These are phyloP conservation scores for Augochlorella aurata DNA, from an alignment of 2,888 invertebrate genomes.

Conservation along the genomic window DNA sequence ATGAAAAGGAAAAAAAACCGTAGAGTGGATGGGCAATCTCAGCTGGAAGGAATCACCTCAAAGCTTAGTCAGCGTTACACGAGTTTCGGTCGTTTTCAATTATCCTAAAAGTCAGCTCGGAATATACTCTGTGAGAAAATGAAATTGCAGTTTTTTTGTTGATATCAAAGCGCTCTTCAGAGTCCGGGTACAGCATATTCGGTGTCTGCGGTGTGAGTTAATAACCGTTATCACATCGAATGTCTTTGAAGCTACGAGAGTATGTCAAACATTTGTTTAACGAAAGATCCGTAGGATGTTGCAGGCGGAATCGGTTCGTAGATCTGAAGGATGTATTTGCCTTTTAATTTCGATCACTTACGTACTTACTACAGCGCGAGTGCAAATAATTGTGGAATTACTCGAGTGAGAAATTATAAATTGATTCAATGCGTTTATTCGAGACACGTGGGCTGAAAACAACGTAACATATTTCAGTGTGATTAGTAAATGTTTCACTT, in stretches of 20 bases:
- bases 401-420: too few relatives aligned
- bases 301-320: too few relatives aligned
- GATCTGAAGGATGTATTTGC: too few relatives aligned
- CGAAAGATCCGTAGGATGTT: too few relatives aligned
- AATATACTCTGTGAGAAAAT: slow-evolving; percentile 37
- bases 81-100: slow-evolving; percentile 55
- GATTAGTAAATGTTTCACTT: too few relatives aligned
- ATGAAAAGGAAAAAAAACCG: background rate
- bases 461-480: too few relatives aligned
- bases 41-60: slow-evolving; percentile 44
- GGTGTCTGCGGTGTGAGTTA: background rate
- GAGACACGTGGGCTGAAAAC: too few relatives aligned
- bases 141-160: slow-evolving; percentile 45
- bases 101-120: slow-evolving; percentile 54
- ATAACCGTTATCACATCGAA: background rate
- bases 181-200: background rate
- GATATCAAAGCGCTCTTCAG: slow-evolving; percentile 13
- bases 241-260: background rate
- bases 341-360: too few relatives aligned
- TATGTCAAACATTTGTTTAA: background rate
- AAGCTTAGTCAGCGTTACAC: slow-evolving; percentile 54
- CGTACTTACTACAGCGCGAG: too few relatives aligned
- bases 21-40: slow-evolving; percentile 32
- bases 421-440: too few relatives aligned
- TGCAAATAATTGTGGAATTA: too few relatives aligned